Base-by-base conservation (phyloP, 2,113 vertebrate species). In the Sinocyclocheilus anophthalmus region DNA sequence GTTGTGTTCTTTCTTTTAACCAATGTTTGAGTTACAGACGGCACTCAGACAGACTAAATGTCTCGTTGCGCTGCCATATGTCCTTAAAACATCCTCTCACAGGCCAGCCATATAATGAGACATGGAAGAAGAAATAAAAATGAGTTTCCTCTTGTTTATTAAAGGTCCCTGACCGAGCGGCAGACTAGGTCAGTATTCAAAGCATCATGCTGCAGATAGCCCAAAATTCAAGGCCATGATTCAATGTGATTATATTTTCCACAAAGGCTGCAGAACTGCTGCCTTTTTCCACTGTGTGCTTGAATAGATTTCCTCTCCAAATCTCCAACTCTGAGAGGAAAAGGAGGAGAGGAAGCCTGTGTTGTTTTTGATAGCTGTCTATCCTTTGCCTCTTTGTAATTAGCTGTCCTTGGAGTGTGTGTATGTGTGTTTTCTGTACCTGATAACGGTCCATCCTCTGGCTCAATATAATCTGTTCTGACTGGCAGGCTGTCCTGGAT, bases 401-500 rank as follows among this genome's bases (percentile, higher is more conserved):
- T 70, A 42, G 78, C 30, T 75, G 82, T 42, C 65, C 50, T 84
- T 84, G 76, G 30, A 50, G 37, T 82, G 42, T 37, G 48, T 24
- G 72, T 73, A 9, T 76, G 69, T 24, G 85, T 88, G 69, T 90
- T 89, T 91, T 93, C 89, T 88, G 5, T 95, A 96, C 94, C 94
- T 95, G 95, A 95, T 95, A 95, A 94, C 61, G 90, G 87, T 91
- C 91, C 93, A 91, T 94, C 91, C 87, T 93, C 93, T 77, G 91
- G 82, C 84, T 90, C 93, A 81, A 85, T 88, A 76, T 90, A 83
- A 89, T 93, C 91, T 42, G 84, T 92, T 89, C 90, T 92, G 92
- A 93, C 92, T 75, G 90, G 88, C 57, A 45, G 85, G 3, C 89
- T 91, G 93, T 95, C 94, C 94, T 94, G 94, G 88, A 93, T 65